phyloP scores from a whole-genome alignment of 2,113 vertebrate genomes.

The Coregonus clupeaformis region DNA sequence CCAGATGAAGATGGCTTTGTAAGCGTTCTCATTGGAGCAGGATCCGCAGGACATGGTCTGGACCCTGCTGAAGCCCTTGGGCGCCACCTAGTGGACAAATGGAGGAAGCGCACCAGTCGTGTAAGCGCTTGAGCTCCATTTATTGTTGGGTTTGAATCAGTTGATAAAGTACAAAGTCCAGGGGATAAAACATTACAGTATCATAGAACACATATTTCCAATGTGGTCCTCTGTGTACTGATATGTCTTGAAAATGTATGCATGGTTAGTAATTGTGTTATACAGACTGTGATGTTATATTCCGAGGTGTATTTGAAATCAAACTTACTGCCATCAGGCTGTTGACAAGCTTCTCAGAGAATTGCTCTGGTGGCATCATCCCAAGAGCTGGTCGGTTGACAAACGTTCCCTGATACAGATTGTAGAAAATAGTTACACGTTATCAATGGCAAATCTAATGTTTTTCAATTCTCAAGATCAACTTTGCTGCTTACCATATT shows the following conservation, averaged over 20 bases:
- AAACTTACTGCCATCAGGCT: slow-evolving; percentile 60
- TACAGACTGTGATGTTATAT: too few relatives aligned
- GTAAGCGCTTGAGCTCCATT: too few relatives aligned
- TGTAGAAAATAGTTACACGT: background rate
- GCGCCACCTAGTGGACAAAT: slow-evolving; percentile 78
- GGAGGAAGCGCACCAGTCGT: background rate
- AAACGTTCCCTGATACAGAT: slow-evolving; percentile 79
- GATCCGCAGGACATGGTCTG: slow-evolving; percentile 97
- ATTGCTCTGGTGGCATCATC: slow-evolving; percentile 92
- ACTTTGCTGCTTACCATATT: slow-evolving; percentile 69
- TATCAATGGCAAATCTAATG: background rate
- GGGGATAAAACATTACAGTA: too few relatives aligned
- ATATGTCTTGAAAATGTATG: too few relatives aligned
- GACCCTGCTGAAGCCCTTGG: slow-evolving; percentile 86
- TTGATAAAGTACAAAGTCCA: too few relatives aligned
- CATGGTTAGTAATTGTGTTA: too few relatives aligned
- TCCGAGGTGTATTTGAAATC: background rate
- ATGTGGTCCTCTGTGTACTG: too few relatives aligned
- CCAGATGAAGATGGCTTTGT: slow-evolving; percentile 95
- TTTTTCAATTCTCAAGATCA: background rate
- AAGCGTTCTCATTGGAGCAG: slow-evolving; percentile 98
- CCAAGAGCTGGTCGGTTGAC: slow-evolving; percentile 94
- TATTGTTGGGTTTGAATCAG: too few relatives aligned
- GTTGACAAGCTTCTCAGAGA: slow-evolving; percentile 79
- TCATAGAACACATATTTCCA: too few relatives aligned